phyloP scores from a whole-genome alignment of 2,797 vertebrate species.

The Craterocephalus amniculus region DNA sequence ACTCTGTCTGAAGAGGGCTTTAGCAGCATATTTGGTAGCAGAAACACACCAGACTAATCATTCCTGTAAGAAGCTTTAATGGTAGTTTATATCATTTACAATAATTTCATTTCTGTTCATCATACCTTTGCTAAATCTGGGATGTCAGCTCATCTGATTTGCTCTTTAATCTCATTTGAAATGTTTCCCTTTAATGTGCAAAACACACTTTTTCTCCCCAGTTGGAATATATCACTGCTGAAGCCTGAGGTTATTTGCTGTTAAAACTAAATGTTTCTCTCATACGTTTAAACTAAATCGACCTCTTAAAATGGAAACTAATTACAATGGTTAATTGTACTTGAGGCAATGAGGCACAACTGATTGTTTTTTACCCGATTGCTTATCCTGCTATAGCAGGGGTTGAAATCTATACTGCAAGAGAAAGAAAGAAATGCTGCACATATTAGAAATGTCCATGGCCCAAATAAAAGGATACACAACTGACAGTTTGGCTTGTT shows the following conservation, averaged over 20 bases:
- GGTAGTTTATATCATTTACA: slow-evolving; percentile 9
- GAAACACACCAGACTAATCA: not conserved
- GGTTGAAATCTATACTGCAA: slow-evolving; percentile 24
- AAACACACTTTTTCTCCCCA: not conserved
- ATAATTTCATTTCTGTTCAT: slow-evolving; percentile 14
- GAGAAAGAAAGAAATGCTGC: slow-evolving; percentile 12
- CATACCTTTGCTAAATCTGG: not conserved
- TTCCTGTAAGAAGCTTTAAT: slow-evolving; percentile 6
- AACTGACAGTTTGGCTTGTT: slow-evolving; percentile 11
- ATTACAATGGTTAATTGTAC: slow-evolving; percentile 60
- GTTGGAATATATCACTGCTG: not conserved
- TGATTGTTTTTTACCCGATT: slow-evolving; percentile 51
- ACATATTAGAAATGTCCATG: not conserved
- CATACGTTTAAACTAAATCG: slow-evolving; percentile 47
- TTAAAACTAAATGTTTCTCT: slow-evolving; percentile 35
- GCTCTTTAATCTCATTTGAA: not conserved
- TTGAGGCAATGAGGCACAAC: slow-evolving; percentile 39
- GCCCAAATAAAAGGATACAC: not conserved
- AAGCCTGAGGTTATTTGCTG: slow-evolving; percentile 48
- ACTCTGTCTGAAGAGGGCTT: not conserved
- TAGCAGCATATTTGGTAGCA: not conserved
- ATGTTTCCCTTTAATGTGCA: not conserved
- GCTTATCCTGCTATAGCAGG: slow-evolving; percentile 21
- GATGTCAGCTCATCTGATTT: not conserved
- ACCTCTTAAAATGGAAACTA: slow-evolving; percentile 55